Conservation (phyloP, 2,888 invertebrate species). For the Tanypteryx hageni region DNA sequence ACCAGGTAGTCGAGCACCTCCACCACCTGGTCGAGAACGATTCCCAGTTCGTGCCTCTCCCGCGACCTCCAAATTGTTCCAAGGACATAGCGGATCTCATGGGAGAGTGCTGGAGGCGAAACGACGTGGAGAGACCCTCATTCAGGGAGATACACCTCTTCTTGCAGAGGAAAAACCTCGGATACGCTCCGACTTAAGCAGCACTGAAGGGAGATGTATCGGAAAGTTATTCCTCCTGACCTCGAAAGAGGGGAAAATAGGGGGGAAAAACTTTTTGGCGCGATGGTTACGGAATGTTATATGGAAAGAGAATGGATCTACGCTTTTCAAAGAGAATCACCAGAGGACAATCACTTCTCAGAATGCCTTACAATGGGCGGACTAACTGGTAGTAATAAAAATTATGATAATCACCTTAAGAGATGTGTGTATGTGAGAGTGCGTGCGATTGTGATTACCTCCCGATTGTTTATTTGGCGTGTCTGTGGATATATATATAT, state of each 20-base stretch:
- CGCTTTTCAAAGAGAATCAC: neutral
- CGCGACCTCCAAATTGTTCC: conserved; percentile 77
- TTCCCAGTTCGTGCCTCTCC: conserved; percentile 72
- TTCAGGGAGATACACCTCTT: conserved; percentile 81
- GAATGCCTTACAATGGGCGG: neutral
- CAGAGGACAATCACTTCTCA: neutral
- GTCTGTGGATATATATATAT: neutral
- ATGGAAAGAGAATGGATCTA: neutral
- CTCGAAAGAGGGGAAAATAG: neutral
- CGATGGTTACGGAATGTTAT: neutral
- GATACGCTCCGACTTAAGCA: conserved; percentile 71
- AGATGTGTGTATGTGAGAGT: neutral
- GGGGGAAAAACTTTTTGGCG: neutral
- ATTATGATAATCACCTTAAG: neutral
- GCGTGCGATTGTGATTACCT: conserved; percentile 17
- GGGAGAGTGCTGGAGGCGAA: conserved; percentile 80
- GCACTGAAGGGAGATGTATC: neutral
- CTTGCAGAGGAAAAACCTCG: conserved; percentile 77
- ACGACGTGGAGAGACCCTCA: conserved; percentile 78
- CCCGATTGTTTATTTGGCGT: neutral
- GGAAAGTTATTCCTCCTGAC: neutral
- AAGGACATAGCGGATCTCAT: conserved; percentile 81
- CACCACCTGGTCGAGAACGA: conserved; percentile 83
- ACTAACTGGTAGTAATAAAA: neutral
- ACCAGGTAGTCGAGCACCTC: conserved; percentile 88